Evolutionary conservation across 30 jellyfish, hydroid and myxozoan species (phyloP), one percentile per base, ranked within the genome.

Genomic region (Aurelia coerulea): DNA sequence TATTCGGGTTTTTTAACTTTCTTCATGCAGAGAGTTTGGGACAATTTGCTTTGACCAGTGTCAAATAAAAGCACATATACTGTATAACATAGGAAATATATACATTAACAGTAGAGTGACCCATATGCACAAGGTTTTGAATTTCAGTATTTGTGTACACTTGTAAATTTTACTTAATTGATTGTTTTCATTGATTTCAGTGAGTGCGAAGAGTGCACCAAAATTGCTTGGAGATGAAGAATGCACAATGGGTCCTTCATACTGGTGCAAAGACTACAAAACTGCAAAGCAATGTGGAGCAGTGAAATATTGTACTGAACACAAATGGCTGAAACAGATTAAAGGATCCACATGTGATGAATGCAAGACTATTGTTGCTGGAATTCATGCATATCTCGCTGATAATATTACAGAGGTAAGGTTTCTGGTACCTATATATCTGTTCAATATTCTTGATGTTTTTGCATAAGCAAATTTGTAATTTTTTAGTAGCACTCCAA

Each of bases 161-260:
- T 46, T 46, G 56, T 1, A 13, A 46, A 14, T 7, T 46, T 19
- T 11, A 68, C 10, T 5, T 16, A 5, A 29, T 0, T n/a, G 15
- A 29, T 19, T 39, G 10, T 29, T 9, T n/a, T 68, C 19, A 16
- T 68, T 29, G 23, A 15, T 62, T 41, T 9, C 54, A 80, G 90
- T 81, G 16, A 65, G 90, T 80, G 90, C 90, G 52, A 72, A 74
- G 60, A 72, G 79, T 62, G 81, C 92, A n/a, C 56, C 15, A 19
- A 64, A 73, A 13, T 29, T 73, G 4, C 70, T 85, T 31, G 94
- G 94, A 18, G 94, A 85, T 64, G 76, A 10, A 18, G 84, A 74
- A 41, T 85, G 94, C 63, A 85, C 94, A 13, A 10, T 13, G 64
- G 94, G 94, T 41, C 94, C 94, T 5, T 16, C 94, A 7, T 85